Evolutionary conservation across 2,888 invertebrate species (phyloP).

Genomic region (Dyspetes luteomarginatus): DNA sequence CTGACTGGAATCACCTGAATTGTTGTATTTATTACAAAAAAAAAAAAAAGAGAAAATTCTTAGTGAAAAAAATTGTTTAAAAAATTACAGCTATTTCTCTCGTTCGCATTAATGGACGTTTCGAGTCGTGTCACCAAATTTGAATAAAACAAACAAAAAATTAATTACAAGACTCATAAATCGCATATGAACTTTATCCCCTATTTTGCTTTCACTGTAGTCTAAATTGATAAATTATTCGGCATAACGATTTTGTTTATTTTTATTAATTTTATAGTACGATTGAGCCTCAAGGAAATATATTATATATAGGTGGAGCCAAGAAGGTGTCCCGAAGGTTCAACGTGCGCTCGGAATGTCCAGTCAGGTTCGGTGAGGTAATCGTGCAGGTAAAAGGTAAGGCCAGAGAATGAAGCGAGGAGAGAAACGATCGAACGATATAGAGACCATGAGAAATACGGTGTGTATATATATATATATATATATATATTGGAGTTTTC

Average conservation of each 20-base stretch:
- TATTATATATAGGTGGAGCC: slow-evolving; percentile 67
- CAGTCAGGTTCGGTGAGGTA: slow-evolving; percentile 72
- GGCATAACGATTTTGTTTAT: background rate
- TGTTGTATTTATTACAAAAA: too few species aligned
- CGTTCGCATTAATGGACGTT: too few species aligned
- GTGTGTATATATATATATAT: background rate
- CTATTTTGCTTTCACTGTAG: too few species aligned
- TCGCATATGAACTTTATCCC: too few species aligned
- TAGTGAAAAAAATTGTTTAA: too few species aligned
- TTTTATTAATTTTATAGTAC: slow-evolving; percentile 24
- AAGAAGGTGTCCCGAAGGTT: slow-evolving; percentile 68
- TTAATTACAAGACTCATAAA: too few species aligned
- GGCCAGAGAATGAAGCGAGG: slow-evolving; percentile 15
- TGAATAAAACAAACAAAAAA: too few species aligned
- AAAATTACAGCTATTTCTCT: too few species aligned
- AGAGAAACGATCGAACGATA: slow-evolving; percentile 31
- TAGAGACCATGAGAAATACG: background rate
- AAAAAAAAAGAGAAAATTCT: too few species aligned
- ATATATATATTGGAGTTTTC: background rate
- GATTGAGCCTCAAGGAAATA: slow-evolving; percentile 52
- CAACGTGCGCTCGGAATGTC: slow-evolving; percentile 80
- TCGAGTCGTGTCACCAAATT: too few species aligned
- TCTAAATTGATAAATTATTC: too few species aligned
- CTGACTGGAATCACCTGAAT: too few species aligned
- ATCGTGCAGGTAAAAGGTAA: slow-evolving; percentile 59